Percentiles rank a stretch among this genome's conserved stretches.
Conservation (phyloP, 2,113 vertebrate genomes). For the Cinclus cinclus region DNA sequence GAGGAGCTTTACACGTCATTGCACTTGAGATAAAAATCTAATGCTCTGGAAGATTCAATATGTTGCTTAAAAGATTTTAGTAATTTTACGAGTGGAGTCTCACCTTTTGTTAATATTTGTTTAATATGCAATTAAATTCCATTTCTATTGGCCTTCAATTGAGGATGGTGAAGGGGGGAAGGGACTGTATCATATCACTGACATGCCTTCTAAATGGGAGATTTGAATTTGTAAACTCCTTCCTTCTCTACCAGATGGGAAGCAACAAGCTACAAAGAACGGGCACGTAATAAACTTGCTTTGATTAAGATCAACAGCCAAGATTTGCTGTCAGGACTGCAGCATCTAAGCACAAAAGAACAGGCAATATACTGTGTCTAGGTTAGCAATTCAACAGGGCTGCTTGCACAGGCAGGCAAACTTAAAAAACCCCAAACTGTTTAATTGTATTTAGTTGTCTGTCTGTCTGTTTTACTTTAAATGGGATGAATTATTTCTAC, state of each 20-base stretch:
- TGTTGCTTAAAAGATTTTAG: constrained; percentile 44
- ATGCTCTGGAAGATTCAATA: constrained; percentile 55
- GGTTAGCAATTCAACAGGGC: constrained; percentile 43
- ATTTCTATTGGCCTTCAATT: constrained; percentile 11
- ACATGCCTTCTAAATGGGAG: not conserved
- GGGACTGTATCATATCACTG: constrained; percentile 25
- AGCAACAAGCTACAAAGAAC: constrained; percentile 49
- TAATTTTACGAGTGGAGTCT: constrained; percentile 53
- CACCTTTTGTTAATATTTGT: constrained; percentile 65
- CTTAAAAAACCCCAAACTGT: not conserved
- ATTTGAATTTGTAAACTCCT: constrained; percentile 59
- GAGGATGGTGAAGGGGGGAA: not conserved
- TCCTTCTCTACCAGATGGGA: constrained; percentile 49
- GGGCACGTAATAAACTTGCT: not conserved
- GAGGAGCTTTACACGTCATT: constrained; percentile 21
- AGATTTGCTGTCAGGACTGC: constrained; percentile 51
- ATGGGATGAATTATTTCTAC: constrained; percentile 27
- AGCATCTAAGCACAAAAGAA: constrained; percentile 62
- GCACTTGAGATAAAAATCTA: constrained; percentile 61
- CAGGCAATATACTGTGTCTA: constrained; percentile 28
- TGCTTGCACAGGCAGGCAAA: constrained; percentile 15
- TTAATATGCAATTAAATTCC: constrained; percentile 70
- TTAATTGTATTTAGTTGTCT: constrained; percentile 53
- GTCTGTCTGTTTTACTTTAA: constrained; percentile 13
- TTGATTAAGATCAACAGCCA: constrained; percentile 56